phyloP scores from a whole-genome alignment of 30 jellyfish, hydroid and myxozoan species.

The Haliclystus octoradiatus region DNA sequence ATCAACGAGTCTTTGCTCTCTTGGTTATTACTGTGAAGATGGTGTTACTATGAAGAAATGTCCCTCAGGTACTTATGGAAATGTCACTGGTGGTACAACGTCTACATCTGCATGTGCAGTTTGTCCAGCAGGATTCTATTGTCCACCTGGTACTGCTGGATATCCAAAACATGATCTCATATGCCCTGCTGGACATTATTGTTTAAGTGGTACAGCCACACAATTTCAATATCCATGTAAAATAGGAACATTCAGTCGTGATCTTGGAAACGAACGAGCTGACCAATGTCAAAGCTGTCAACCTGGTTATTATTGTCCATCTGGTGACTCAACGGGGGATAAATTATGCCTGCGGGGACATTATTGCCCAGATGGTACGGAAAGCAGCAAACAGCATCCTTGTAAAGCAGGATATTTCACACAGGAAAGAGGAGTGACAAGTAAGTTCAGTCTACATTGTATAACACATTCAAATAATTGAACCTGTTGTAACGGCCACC shows the following conservation, averaged over 20 bases:
- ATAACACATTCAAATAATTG: too few species aligned
- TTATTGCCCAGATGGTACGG: constrained; percentile 78
- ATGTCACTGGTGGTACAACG: constrained; percentile 74
- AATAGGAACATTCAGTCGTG: constrained; percentile 57
- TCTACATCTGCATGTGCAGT: constrained; percentile 72
- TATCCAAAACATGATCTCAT: constrained; percentile 52
- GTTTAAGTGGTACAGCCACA: constrained; percentile 58
- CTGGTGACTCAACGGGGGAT: constrained; percentile 93
- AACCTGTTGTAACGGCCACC: too few species aligned
- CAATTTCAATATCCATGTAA: constrained; percentile 73
- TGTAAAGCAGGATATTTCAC: constrained; percentile 92
- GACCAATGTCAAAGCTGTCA: constrained; percentile 75
- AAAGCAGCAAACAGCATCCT: constrained; percentile 58
- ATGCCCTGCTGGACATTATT: constrained; percentile 95
- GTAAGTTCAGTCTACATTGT: constrained; percentile 33
- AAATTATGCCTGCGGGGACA: constrained; percentile 93
- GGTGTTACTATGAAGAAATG: constrained; percentile 33
- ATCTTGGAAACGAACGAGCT: constrained; percentile 56
- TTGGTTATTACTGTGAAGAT: constrained; percentile 86
- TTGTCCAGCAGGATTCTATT: constrained; percentile 93
- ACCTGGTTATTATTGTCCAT: constrained; percentile 80
- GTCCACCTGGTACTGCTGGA: constrained; percentile 83
- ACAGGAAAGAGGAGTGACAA: constrained; percentile 72
- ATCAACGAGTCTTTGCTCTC: constrained; percentile 58
- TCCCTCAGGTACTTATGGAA: constrained; percentile 97